phyloP scores from a whole-genome alignment of 1,140 invertebrate genomes.

The Daktulosphaira vitifoliae region DNA sequence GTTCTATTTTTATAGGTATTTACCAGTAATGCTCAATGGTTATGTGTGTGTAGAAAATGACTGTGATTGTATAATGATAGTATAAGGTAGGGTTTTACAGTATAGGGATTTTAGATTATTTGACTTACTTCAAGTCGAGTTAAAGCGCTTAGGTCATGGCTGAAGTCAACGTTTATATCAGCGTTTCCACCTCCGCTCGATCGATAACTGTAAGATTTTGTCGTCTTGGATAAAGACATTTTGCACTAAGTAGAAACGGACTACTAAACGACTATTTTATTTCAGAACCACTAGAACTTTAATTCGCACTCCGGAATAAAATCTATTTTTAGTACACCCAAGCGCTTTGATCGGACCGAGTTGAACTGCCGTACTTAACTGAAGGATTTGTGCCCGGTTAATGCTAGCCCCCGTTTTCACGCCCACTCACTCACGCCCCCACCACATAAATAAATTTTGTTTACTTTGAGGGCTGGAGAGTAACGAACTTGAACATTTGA shows the following conservation, averaged over 20 bases:
- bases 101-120: not conserved
- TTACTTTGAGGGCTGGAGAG: constrained; percentile 29
- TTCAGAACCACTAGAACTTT: constrained; percentile 3
- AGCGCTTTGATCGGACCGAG: constrained; percentile 22
- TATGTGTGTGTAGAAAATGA: not conserved
- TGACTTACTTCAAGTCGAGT: constrained; percentile 80
- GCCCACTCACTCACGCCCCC: constrained; percentile 25
- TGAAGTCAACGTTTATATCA: constrained; percentile 89
- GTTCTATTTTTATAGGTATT: constrained; percentile 18
- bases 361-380: constrained; percentile 27
- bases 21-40: not conserved
- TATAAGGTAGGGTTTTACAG: too few relatives aligned
- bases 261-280: constrained; percentile 11
- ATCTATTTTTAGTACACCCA: constrained; percentile 22
- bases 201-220: constrained; percentile 77
- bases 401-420: constrained; percentile 12
- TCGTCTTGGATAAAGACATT: constrained; percentile 53
- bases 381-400: constrained; percentile 16
- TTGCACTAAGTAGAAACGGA: constrained; percentile 6
- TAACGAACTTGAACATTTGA: constrained; percentile 32
- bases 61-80: not conserved
- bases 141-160: constrained; percentile 80
- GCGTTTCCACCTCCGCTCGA: constrained; percentile 64
- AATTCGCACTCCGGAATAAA: constrained; percentile 1
- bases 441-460: constrained; percentile 10